Percentiles rank a stretch among this genome's conserved stretches.
Conservation (phyloP, 2,113 vertebrate species). For the Cairina moschata region DNA sequence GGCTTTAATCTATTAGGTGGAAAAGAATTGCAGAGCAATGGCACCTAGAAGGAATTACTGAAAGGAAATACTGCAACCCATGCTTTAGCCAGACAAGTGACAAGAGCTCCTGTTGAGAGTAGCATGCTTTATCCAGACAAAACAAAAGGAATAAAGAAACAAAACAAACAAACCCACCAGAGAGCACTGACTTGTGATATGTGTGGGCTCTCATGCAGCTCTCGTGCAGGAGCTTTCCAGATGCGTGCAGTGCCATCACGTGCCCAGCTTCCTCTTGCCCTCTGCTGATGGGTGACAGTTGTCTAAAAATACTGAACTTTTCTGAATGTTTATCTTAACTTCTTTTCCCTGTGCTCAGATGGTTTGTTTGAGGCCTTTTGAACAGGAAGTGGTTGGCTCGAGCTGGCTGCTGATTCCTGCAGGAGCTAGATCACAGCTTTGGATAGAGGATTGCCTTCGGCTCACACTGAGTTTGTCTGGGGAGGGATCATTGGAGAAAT, state of each 20-base stretch:
- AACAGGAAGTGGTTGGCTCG: constrained; percentile 1
- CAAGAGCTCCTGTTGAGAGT: not conserved
- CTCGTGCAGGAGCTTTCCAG: not conserved
- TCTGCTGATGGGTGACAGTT: not conserved
- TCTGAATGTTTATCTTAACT: fast-evolving
- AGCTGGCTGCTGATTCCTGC: not conserved
- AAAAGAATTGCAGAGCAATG: not conserved
- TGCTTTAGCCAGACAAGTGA: not conserved
- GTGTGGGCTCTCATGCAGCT: not conserved
- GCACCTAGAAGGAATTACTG: not conserved
- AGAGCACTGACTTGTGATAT: not conserved
- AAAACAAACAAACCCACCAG: not conserved
- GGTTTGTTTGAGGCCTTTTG: fast-evolving
- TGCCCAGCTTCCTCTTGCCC: not conserved
- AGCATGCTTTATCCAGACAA: not conserved
- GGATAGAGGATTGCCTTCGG: not conserved
- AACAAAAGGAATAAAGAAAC: too few relatives aligned
- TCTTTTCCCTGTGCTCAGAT: fast-evolving
- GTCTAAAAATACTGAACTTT: constrained; percentile 14
- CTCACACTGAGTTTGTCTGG: not conserved
- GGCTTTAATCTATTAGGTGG: not conserved
- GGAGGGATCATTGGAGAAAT: not conserved
- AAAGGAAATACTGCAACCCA: not conserved
- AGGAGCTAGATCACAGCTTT: not conserved
- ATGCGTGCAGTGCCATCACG: not conserved